phyloP scores from a whole-genome alignment of 37 sponge, comb jelly and placozoan species.

The Geodia barretti region DNA sequence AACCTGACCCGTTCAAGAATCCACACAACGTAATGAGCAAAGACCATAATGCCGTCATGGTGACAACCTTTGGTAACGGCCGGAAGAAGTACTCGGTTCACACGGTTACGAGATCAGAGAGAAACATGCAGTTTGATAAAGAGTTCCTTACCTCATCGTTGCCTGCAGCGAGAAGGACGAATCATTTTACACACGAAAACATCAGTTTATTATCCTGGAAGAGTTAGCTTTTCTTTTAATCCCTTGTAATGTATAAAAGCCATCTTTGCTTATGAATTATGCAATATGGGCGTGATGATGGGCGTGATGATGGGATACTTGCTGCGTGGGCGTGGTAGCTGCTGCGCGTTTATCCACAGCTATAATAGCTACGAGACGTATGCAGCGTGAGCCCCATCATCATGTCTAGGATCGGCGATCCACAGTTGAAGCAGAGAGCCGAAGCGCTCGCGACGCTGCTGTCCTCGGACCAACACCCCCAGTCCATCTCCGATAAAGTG shows the following conservation, averaged over 20 bases:
- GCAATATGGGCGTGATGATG: no score
- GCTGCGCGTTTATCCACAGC: no score
- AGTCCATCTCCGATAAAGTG: background rate
- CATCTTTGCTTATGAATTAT: no score
- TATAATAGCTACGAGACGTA: no score
- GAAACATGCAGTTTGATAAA: constrained; percentile 12
- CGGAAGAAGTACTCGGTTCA: constrained; percentile 8
- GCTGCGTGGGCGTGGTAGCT: no score
- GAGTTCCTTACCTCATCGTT: background rate
- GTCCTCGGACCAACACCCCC: background rate
- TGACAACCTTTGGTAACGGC: constrained; percentile 64
- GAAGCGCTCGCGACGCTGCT: background rate
- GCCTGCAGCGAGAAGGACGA: background rate
- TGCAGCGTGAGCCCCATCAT: no score
- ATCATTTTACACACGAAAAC: background rate
- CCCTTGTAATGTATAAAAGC: no score
- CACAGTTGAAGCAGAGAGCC: background rate
- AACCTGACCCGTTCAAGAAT: background rate
- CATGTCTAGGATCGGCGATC: background rate
- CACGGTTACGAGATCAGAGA: constrained; percentile 16
- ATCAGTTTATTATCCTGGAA: background rate
- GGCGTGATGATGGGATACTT: no score
- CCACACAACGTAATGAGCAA: constrained; percentile 7
- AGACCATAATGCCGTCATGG: constrained; percentile 29
- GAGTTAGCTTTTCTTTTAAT: no score